Base-by-base conservation (phyloP, 2,113 vertebrate genomes). In the Arothron firmamentum region DNA sequence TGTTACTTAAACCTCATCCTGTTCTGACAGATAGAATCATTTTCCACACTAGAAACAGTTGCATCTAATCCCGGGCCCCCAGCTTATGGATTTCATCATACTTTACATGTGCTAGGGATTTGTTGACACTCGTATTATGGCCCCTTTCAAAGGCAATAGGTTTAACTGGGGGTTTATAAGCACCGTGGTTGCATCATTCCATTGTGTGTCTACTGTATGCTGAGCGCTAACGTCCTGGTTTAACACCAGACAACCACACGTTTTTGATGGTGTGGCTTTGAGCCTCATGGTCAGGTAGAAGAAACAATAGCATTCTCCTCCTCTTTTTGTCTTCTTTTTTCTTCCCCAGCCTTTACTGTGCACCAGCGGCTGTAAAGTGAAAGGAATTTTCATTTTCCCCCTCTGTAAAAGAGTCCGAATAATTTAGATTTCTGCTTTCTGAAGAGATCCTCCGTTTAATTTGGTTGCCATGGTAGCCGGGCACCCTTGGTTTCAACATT, bases 391-490 rank as follows among this genome's bases (percentile, higher is more conserved):
- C 75, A 81, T 86, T 88, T 87, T 77, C 77, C 65, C 65, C 87
- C 77, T 85, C 84, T 79, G 87, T 87, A 85, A 89, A 90, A 87
- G 83, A 85, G 81, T 85, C 85, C 83, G 87, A 91, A 92, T 92
- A 88, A 90, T 91, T 90, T 88, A 86, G 87, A 91, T 91, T 89
- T 88, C 84, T 90, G 87, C 88, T 87, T 86, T 90, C 87, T 89
- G 89, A 91, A 90, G 87, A 91, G 87, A 88, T 91, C 86, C 88
- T 92, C 86, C 81, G 85, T 91, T 92, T 92, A 92, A 92, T 91
- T 91, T 89, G 87, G 90, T 92, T 92, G 83, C 91, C 89, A 92
- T 92, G 90, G 91, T 82, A 92, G 86, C 91, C 84, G 54, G 88
- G 86, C 89, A 91, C 89, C 86, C 88, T 92, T 91, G 90, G 90